Evolutionary conservation across 2,888 invertebrate genomes (phyloP), one percentile per base, ranked within the genome.

Genomic region (Pammene fasciana): DNA sequence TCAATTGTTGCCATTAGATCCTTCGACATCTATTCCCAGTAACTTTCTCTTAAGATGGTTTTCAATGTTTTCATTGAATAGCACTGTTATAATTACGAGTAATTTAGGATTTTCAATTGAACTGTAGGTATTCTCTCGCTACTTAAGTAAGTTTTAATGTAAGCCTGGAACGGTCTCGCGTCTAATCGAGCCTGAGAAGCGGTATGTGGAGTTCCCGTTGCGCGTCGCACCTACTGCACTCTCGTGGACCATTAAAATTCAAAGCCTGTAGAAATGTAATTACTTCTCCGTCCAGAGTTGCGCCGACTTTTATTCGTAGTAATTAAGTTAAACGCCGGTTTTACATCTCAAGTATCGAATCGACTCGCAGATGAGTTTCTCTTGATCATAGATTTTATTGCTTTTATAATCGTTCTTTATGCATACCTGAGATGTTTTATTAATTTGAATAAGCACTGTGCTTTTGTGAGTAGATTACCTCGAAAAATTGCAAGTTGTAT

Each of bases 181-280:
- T 59, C 59, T 68, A 79, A 82, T 80, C 78, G 75, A 80, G 78
- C 76, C 74, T 75, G 78, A 75, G 75, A 75, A 78, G 74, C 77
- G 75, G 65, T 78, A 75, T 79, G 75, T 74, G 71, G 74, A 55
- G 68, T 61, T 50, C 59, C 59, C 46, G 60, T 43, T 48, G 46
- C 56, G 46, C 54, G 71, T 66, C 66, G 70, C 73, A 67, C 75
- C 76, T 73, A 73, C 73, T 72, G 57, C 75, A 74, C 67, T 71
- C 76, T 77, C 74, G 75, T 79, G 80, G 82, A 83, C 86, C 85
- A 88, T 91, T 91, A 86, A 88, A 90, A 91, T 90, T 90, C 91
- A 90, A 88, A 90, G 86, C 85, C 81, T 81, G 90, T 88, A 90
- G 87, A 88, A 88, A 88, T 86, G 87, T 89, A 90, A 91, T 90